A percentile compares a stretch with the other conserved stretches of the same genome.
Evolutionary conservation across 2,113 vertebrate genomes (phyloP).

Genomic region (Rhinopomastus cyanomelas): DNA sequence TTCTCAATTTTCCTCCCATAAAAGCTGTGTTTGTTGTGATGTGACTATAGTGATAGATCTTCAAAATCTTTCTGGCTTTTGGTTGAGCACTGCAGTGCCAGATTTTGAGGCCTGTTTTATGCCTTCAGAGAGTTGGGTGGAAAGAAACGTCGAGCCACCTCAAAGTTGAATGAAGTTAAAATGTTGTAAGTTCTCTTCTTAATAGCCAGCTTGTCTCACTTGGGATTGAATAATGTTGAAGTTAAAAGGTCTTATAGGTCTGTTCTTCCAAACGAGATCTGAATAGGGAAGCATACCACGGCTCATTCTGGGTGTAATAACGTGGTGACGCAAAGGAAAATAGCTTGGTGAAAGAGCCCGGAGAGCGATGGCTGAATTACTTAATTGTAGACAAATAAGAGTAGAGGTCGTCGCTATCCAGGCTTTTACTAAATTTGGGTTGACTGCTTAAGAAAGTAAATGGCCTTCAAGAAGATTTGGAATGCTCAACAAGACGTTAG

Average conservation of each 20-base stretch:
- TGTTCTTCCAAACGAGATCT: constrained; percentile 21
- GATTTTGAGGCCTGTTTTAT: neutral
- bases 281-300: neutral
- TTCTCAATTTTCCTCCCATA: neutral
- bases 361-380: constrained; percentile 41
- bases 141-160: neutral
- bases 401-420: constrained; percentile 29
- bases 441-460: constrained; percentile 61
- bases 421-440: constrained; percentile 58
- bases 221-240: neutral
- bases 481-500: constrained; percentile 45
- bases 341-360: constrained; percentile 26
- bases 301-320: constrained; percentile 5
- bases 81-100: neutral
- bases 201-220: neutral
- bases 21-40: neutral
- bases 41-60: neutral
- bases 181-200: neutral
- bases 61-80: neutral
- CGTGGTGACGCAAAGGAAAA: constrained; percentile 39
- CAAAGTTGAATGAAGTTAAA: neutral
- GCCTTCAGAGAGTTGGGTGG: fast-evolving
- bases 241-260: constrained; percentile 10
- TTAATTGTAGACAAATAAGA: neutral
- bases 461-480: constrained; percentile 59